Evolutionary conservation across 1,140 invertebrate species (phyloP).

Genomic region (Riptortus pedestris): DNA sequence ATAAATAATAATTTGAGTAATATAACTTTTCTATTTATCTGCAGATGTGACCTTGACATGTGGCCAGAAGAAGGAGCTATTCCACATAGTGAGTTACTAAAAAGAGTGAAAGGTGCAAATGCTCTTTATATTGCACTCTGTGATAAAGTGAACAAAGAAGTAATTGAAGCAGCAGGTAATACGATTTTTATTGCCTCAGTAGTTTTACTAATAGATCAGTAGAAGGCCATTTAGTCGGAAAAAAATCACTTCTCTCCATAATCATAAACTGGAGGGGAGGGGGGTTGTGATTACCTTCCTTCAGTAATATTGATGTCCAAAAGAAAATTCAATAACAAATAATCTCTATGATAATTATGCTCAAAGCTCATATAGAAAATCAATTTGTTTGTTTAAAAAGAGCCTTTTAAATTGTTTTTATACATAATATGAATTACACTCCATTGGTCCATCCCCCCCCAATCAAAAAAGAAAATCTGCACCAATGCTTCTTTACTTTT

Average conservation of each 20-base stretch:
- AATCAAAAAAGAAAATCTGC: no score
- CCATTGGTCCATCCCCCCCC: no score
- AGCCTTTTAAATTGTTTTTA: neutral
- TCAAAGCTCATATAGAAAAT: no score
- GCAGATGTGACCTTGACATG: slow-evolving; percentile 12
- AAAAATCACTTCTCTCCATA: no score
- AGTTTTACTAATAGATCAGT: neutral
- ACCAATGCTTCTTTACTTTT: no score
- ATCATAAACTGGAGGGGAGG: neutral
- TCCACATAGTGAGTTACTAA: neutral
- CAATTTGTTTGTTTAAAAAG: neutral
- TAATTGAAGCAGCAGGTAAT: slow-evolving; percentile 13
- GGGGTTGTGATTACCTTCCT: neutral
- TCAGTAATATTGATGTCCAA: neutral
- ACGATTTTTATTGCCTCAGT: neutral
- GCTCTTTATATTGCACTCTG: neutral
- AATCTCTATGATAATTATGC: neutral
- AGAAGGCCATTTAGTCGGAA: no score
- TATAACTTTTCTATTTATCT: neutral
- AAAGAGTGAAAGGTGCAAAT: slow-evolving; percentile 10
- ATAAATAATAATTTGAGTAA: no score
- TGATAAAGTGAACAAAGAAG: slow-evolving; percentile 8
- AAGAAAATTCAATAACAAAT: neutral
- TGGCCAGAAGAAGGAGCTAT: neutral
- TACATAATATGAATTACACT: neutral